These are phyloP conservation scores for Spodoptera litura DNA, from an alignment of 1,140 invertebrate genomes.

Conservation along the genomic window DNA sequence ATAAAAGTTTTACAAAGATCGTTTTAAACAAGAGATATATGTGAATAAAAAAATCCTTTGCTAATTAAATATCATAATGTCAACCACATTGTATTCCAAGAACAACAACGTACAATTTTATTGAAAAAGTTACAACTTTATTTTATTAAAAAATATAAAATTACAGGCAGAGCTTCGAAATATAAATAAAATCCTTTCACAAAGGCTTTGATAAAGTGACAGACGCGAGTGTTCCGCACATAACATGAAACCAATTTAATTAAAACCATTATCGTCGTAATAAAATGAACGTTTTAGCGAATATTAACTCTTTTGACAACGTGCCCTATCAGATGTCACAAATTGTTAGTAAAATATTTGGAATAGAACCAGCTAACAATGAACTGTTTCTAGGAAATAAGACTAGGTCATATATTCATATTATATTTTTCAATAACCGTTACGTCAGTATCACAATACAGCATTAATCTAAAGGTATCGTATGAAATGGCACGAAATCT, in stretches of 20 bases:
- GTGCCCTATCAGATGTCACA: conserved; percentile 20
- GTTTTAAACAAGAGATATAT: too few relatives aligned
- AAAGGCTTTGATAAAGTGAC: conserved; percentile 6
- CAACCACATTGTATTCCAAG: not conserved
- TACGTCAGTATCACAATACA: conserved; percentile 29
- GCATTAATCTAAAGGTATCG: conserved; percentile 36
- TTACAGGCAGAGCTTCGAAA: not conserved
- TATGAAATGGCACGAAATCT: conserved; percentile 57
- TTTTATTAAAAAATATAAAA: conserved; percentile 1
- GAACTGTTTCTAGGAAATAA: not conserved
- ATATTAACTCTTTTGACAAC: conserved; percentile 29
- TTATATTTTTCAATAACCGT: not conserved
- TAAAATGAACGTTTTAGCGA: conserved; percentile 25
- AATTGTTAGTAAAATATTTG: not conserved
- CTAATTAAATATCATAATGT: not conserved
- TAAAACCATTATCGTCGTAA: conserved; percentile 13
- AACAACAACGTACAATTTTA: conserved; percentile 1
- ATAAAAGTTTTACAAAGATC: too few relatives aligned
- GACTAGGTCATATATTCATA: not conserved
- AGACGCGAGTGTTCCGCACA: conserved; percentile 15
- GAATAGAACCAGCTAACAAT: not conserved
- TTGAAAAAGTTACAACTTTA: not conserved
- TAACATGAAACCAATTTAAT: conserved; percentile 38
- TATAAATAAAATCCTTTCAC: not conserved
- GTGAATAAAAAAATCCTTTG: too few relatives aligned